Evolutionary conservation across 2,797 vertebrate genomes (phyloP), one percentile per base, ranked within the genome.

Genomic region (Borostomias antarcticus): DNA sequence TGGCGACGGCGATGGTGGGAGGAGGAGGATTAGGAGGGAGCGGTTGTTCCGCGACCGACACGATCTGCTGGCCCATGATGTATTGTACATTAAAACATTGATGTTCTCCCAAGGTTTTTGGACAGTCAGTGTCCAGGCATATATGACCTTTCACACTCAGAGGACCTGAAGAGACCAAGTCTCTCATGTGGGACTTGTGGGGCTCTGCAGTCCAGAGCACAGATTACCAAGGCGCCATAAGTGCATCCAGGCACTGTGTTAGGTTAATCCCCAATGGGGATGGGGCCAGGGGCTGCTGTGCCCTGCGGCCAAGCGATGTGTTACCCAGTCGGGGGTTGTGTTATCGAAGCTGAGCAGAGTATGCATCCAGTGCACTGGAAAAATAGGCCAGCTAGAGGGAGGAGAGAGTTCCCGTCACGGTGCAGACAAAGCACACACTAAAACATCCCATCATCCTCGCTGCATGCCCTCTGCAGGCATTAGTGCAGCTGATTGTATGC

Each of bases 361-460:
- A 5, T 19, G n/a, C 6, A 7, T 66, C 79, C 51, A 64, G 23
- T 21, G 59, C 61, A 76, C 82, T 74, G 68, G 21, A 25, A 78
- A 79, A 85, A 68, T 62, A 66, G 66, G 82, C 58, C 29, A 62
- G 54, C 8, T 62, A 70, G 64, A 75, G n/a, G 71, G 30, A 65
- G 52, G 62, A 74, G 66, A 71, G 59, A 66, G 58, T 64, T 72
- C 23, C 67, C 35, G 73, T 80, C 63, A 64, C 51, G 33, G 64
- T 59, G 50, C 69, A 63, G 58, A 58, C 72, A 63, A 82, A 83
- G 76, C 70, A 67, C 78, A 66, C 75, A 76, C 62, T 74, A 81
- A 86, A 79, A 84, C 77, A 83, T 77, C 73, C 66, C 68, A 84
- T 86, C 64, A 77, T 58, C 73, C 75, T 85, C 76, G 72, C 72